Percentiles rank a stretch among this genome's conserved stretches.
Evolutionary conservation across 2,797 vertebrate species (phyloP).

Genomic region (Nannoperca australis): DNA sequence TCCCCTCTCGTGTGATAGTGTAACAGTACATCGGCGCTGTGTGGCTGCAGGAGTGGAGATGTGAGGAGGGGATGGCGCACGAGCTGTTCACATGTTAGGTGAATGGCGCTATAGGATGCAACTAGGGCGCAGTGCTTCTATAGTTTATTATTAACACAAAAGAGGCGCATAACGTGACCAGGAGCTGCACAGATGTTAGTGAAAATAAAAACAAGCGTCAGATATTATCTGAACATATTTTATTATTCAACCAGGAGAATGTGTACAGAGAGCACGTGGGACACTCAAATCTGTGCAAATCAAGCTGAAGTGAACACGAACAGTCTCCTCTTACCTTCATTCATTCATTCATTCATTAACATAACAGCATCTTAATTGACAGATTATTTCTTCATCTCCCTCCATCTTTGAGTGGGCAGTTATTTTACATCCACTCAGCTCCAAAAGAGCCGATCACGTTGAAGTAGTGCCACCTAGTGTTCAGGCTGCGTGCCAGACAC

Average conservation of each 20-base stretch:
- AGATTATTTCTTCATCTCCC: neutral
- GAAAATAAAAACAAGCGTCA: accelerated
- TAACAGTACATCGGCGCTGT: constrained; percentile 31
- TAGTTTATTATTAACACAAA: constrained; percentile 1
- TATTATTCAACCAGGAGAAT: constrained; percentile 42
- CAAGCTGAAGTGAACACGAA: neutral
- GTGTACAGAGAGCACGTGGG: neutral
- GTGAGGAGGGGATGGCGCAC: constrained; percentile 19
- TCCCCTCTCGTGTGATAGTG: neutral
- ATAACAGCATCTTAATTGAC: neutral
- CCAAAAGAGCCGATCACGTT: constrained; percentile 28
- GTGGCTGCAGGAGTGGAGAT: constrained; percentile 35
- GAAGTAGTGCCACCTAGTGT: constrained; percentile 77
- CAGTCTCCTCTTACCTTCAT: neutral
- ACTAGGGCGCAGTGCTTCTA: constrained; percentile 23
- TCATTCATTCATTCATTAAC: no score
- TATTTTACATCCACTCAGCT: neutral
- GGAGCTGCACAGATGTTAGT: constrained; percentile 1
- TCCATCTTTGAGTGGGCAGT: neutral
- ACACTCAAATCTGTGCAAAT: neutral
- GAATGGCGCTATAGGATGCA: constrained; percentile 42
- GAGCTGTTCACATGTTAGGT: constrained; percentile 28
- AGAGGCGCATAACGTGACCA: neutral
- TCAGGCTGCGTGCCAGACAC: neutral
- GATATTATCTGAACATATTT: constrained; percentile 6